Base-by-base conservation (phyloP, 2,888 invertebrate species). In the Agriopis leucophaearia region DNA sequence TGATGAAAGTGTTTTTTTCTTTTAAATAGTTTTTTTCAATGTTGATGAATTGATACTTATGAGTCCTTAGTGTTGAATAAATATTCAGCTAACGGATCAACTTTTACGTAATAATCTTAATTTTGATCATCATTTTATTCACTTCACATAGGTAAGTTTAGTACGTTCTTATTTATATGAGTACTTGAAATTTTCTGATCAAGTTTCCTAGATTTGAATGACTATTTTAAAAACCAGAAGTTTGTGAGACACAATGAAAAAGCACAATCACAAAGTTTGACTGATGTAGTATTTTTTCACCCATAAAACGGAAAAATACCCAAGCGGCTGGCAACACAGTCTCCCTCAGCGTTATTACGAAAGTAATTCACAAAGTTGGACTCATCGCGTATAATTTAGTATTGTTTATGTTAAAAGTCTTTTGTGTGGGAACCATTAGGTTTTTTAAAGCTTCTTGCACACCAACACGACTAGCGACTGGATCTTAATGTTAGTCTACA, bases 381-480 rank as follows among this genome's bases (percentile, higher is more conserved):
- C 67, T 69, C 70, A 71, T 68, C 70, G 64, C 64, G 64, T 69
- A 68, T 71, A 77, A 73, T 74, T 74, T 65, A 67, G 66, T 60
- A 74, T 74, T 74, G 75, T 76, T 78, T 75, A 76, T 73, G 70
- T 72, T 72, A 70, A 72, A 74, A 71, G 66, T 76, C 75, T 70
- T 70, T 73, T 71, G 65, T 72, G 66, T 52, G 59, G 40, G 66
- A 48, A 66, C 69, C 75, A 75, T 75, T 75, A 69, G 64, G 50
- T 72, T 69, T 74, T 73, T 73, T 73, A 54, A 64, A 64, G 62
- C 63, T 69, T 63, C 13, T 15, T n/a, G 10, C 59, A 66, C 15
- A 67, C 63, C 48, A 59, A 55, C 9, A 48, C 67, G 18, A 51
- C 38, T 12, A 16, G 48, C 48, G 40, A 42, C 44, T 63, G 56